These are phyloP conservation scores for Psilopsiagon aymara DNA, from an alignment of 2,113 vertebrate species.

Conservation along the genomic window DNA sequence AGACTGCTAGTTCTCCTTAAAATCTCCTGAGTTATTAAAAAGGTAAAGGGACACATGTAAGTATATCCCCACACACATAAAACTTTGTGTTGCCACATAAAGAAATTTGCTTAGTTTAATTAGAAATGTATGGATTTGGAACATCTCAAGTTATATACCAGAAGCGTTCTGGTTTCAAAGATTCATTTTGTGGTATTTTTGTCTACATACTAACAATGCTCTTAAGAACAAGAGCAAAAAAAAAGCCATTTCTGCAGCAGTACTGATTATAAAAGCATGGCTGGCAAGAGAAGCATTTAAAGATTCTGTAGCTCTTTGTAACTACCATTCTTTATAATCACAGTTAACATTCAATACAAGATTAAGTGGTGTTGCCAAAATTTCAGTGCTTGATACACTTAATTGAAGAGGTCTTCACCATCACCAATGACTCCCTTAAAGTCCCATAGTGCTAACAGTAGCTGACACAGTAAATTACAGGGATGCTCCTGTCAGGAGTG, in stretches of 20 bases:
- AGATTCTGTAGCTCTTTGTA: background rate
- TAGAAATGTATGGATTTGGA: background rate
- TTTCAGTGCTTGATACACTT: background rate
- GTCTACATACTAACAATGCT: background rate
- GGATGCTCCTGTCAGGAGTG: background rate
- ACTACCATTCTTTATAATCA: background rate
- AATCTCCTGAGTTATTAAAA: background rate
- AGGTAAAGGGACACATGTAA: background rate
- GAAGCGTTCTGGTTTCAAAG: background rate
- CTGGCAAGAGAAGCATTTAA: background rate
- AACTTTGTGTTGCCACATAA: background rate
- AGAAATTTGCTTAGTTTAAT: background rate
- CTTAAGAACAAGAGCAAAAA: background rate
- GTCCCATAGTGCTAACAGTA: background rate
- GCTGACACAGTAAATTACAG: background rate
- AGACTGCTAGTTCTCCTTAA: background rate
- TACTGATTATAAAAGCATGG: background rate
- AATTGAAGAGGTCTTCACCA: background rate
- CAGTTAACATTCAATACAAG: background rate
- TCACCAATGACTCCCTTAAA: background rate
- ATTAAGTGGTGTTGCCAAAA: background rate
- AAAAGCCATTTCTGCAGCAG: background rate
- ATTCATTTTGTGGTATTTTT: background rate
- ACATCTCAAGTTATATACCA: background rate
- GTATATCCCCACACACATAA: background rate